A percentile compares a stretch with the other conserved stretches of the same genome.
Evolutionary conservation across 2,888 invertebrate genomes (phyloP).

Genomic region (Maniola hyperantus): DNA sequence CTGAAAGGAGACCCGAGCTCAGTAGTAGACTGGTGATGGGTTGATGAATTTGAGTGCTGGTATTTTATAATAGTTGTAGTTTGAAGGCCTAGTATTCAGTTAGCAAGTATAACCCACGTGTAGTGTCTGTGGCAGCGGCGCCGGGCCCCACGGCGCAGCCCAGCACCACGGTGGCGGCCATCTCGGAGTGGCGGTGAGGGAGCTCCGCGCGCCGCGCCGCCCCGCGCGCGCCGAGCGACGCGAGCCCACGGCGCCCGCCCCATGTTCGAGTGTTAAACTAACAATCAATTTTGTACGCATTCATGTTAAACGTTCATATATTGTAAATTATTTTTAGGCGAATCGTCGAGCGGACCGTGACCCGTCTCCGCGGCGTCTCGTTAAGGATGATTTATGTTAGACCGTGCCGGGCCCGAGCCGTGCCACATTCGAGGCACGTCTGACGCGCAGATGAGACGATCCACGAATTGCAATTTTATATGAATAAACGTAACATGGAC

Average conservation of each 20-base stretch:
- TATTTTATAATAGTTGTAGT: too few relatives aligned
- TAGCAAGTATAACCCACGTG: too few relatives aligned
- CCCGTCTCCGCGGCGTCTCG: conserved; percentile 45
- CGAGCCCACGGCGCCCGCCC: conserved; percentile 19
- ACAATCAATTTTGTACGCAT: conserved; percentile 59
- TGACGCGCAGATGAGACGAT: too few relatives aligned
- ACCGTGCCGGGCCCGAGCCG: too few relatives aligned
- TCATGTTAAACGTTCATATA: conserved; percentile 66
- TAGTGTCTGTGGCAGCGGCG: conserved; percentile 23
- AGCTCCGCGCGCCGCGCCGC: conserved; percentile 48
- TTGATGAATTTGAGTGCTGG: too few relatives aligned
- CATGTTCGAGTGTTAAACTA: conserved; percentile 38
- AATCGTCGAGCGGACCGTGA: conserved; percentile 53
- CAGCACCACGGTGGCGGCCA: conserved; percentile 81
- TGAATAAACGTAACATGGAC: too few relatives aligned
- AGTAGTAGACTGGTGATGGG: too few relatives aligned
- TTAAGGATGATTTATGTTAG: too few relatives aligned
- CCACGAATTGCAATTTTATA: too few relatives aligned
- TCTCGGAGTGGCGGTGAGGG: conserved; percentile 84
- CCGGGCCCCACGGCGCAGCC: conserved; percentile 79
- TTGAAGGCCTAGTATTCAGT: too few relatives aligned
- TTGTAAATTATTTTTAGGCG: conserved; percentile 75
- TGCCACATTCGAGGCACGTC: too few relatives aligned
- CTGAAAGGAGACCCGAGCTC: too few relatives aligned
- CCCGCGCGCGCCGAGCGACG: conserved; percentile 1